phyloP scores from a whole-genome alignment of 2,113 vertebrate genomes.

The Cheirogaleus medius region DNA sequence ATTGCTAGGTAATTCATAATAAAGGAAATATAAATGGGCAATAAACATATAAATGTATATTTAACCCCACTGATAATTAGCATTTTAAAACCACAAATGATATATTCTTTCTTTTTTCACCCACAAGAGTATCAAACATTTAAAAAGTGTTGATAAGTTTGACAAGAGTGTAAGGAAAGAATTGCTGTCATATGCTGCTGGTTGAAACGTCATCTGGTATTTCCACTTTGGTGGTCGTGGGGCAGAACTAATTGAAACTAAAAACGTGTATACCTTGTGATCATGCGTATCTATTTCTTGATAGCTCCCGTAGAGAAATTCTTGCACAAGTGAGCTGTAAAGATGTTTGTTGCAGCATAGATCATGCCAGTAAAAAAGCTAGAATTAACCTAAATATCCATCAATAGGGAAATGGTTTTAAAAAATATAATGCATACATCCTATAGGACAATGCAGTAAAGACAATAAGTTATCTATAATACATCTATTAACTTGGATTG shows the following conservation, averaged over 20 bases:
- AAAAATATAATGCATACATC: background rate
- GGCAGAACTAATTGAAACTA: background rate
- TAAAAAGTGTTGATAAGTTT: background rate
- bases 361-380: background rate
- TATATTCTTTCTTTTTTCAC: background rate
- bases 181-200: background rate
- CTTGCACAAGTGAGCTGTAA: background rate
- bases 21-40: background rate
- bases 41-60: background rate
- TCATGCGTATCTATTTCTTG: background rate
- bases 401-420: background rate
- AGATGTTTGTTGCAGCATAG: background rate
- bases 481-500: background rate
- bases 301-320: background rate
- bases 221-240: background rate
- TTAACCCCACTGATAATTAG: background rate
- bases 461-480: background rate
- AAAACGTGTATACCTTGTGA: background rate
- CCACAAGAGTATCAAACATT: background rate
- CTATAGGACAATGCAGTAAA: background rate
- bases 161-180: background rate
- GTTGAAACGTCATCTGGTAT: background rate
- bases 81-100: background rate
- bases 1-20: background rate
- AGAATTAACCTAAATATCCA: background rate